Conservation (phyloP, 2,888 invertebrate genomes). For the Lepidocyrtinus sp. region DNA sequence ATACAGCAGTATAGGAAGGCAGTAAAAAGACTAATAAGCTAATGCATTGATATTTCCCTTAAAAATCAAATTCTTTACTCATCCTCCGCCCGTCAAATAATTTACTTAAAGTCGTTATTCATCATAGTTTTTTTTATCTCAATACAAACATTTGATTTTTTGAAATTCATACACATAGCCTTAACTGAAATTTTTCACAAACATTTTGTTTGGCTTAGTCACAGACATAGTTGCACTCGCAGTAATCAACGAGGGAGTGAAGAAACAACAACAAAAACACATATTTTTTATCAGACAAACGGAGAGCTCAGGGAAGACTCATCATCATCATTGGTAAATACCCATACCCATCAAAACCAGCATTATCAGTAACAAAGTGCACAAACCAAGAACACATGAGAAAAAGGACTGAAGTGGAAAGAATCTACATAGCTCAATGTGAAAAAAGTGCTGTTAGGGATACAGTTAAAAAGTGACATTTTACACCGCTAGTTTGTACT, state of each 20-base stretch:
- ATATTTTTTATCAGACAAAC: not conserved
- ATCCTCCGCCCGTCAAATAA: too few relatives aligned
- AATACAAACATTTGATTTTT: not conserved
- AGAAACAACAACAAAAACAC: not conserved
- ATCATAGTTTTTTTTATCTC: not conserved
- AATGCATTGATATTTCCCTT: too few relatives aligned
- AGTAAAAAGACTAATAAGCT: too few relatives aligned
- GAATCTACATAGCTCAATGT: not conserved
- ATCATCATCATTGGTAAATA: not conserved
- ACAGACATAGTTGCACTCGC: not conserved
- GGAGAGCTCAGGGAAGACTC: not conserved
- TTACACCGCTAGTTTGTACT: not conserved
- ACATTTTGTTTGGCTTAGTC: too few relatives aligned
- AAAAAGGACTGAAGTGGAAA: not conserved
- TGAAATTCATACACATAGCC: not conserved
- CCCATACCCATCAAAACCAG: too few relatives aligned
- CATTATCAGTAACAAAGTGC: too few relatives aligned
- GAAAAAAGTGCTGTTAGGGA: constrained; percentile 18
- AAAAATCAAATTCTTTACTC: too few relatives aligned
- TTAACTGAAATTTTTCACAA: not conserved
- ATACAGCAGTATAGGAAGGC: too few relatives aligned
- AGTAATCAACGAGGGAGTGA: not conserved
- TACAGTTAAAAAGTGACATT: constrained; percentile 12
- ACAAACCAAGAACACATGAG: not conserved
- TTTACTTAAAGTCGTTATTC: too few relatives aligned